Evolutionary conservation across 53 echinoderm and acorn worm genomes (phyloP), one percentile per base, ranked within the genome.

Genomic region (Luidia sarsii): DNA sequence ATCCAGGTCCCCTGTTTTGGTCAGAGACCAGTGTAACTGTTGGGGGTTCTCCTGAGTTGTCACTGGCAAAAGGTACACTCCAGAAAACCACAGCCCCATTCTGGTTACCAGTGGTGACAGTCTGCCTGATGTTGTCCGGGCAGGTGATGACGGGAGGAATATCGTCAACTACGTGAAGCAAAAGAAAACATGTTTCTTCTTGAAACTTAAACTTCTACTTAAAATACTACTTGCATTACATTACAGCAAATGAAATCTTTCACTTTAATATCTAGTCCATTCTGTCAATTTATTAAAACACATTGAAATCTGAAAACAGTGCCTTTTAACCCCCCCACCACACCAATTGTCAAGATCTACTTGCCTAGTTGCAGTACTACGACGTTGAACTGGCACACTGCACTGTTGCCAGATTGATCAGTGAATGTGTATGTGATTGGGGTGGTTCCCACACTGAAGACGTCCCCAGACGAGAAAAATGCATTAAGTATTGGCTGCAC

Each of bases 21-120:
- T n/a, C n/a, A n/a, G n/a, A n/a, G 11, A 51, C 31, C 30, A 35
- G 65, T 0, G 29, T 29, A 1, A 46, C 4, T 14, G 83, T 50
- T 18, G 41, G 43, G 2, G 50, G 77, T 0, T 35, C 33, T 11
- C 82, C 82, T 7, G 86, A 86, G 70, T 86, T 83, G 70, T 90
- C 90, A 1, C 29, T 72, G 18, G 49, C 63, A 4, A 22, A 49
- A 0, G 84, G 84, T 24, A 63, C 49, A 5, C 15, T 63, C 84
- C 84, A 84, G 51, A 0, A 51, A 27, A 84, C 71, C 33, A 25
- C 37, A 61, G 68, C 71, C 14, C 51, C 71, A 45, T 15, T 16
- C 29, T 46, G 43, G 9, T 3, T 57, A 14, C 59, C 59, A 11
- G 61, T 57, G 15, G 25, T 69, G 19, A 70, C 70, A 11, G 49